A percentile compares a stretch with the other conserved stretches of the same genome.
Evolutionary conservation across 2,797 vertebrate species (phyloP).

Genomic region (Otolemur crassicaudatus): DNA sequence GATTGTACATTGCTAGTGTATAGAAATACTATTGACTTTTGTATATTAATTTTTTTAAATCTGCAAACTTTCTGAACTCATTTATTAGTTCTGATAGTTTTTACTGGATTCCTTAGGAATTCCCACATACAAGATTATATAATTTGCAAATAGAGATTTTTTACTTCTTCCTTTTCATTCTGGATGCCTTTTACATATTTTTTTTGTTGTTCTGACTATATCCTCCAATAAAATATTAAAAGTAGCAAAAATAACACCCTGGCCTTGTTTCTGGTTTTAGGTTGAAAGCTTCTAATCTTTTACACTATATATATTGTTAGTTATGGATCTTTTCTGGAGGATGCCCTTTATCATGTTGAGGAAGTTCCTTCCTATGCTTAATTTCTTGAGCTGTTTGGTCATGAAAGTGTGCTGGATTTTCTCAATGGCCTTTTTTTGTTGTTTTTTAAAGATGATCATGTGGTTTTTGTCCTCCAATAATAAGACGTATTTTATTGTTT

Average conservation of each 20-base stretch:
- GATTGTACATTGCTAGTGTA: background rate
- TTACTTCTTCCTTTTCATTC: conserved; percentile 4
- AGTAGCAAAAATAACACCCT: background rate
- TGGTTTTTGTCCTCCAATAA: background rate
- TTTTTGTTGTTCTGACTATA: background rate
- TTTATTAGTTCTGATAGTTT: background rate
- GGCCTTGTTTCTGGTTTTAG: background rate
- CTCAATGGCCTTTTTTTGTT: background rate
- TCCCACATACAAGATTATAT: background rate
- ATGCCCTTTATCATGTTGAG: background rate
- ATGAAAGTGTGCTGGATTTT: background rate
- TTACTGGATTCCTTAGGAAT: background rate
- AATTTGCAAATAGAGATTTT: background rate
- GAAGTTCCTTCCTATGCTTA: background rate
- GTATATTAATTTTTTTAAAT: background rate
- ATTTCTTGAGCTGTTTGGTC: background rate
- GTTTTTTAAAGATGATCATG: background rate
- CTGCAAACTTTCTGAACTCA: background rate
- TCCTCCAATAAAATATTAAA: background rate
- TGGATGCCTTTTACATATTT: background rate
- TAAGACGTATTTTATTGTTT: background rate
- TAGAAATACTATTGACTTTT: conserved; percentile 5
- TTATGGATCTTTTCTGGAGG: background rate
- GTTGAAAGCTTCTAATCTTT: background rate
- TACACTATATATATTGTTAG: background rate